These are phyloP conservation scores for Corapipo altera DNA, from an alignment of 2,113 vertebrate genomes.

Conservation along the genomic window DNA sequence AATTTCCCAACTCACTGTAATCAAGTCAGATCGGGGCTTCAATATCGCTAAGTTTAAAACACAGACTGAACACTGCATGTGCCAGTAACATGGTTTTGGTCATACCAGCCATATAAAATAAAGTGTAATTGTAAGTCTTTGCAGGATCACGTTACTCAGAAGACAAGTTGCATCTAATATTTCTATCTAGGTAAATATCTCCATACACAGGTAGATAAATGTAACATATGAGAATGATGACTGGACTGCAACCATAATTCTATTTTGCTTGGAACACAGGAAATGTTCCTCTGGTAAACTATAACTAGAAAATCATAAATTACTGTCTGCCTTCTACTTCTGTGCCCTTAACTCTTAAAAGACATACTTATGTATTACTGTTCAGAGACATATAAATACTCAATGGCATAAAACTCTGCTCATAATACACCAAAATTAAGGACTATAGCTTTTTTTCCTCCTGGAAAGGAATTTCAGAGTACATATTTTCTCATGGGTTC, in stretches of 20 bases:
- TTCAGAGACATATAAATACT: slow-evolving; percentile 10
- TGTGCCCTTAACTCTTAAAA: not conserved
- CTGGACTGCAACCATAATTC: not conserved
- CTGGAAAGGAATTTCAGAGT: not conserved
- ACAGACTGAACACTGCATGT: not conserved
- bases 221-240: not conserved
- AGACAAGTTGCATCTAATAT: not conserved
- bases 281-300: not conserved
- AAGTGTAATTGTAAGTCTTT: not conserved
- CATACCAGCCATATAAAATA: not conserved
- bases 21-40: not conserved
- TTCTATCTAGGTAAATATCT: not conserved
- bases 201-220: not conserved
- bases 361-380: not conserved
- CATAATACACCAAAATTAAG: slow-evolving; percentile 6
- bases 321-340: not conserved
- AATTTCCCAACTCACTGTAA: not conserved
- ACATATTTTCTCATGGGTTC: too few relatives aligned
- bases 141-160: not conserved
- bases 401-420: not conserved
- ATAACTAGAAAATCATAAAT: not conserved
- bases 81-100: not conserved
- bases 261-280: not conserved
- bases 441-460: not conserved
- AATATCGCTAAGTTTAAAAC: not conserved